These are phyloP conservation scores for Dendrocincla tyrannina DNA, from an alignment of 2,797 vertebrate species.

Conservation along the genomic window DNA sequence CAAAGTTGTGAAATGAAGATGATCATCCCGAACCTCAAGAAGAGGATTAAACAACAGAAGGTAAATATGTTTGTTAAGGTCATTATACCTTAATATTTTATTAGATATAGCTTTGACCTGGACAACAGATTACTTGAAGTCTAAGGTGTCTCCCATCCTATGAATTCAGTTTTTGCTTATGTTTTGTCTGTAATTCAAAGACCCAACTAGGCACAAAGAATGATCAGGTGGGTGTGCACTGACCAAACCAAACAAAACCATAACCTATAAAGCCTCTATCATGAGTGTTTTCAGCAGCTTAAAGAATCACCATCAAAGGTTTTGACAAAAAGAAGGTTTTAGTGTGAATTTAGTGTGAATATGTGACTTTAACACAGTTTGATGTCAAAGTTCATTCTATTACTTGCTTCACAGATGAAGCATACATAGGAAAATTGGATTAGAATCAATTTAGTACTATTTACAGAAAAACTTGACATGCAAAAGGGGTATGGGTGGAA, in stretches of 20 bases:
- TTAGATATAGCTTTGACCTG: not conserved
- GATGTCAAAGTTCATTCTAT: not conserved
- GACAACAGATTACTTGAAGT: not conserved
- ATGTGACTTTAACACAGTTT: not conserved
- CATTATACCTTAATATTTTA: not conserved
- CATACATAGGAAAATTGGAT: not conserved
- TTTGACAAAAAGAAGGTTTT: not conserved
- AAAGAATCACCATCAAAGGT: not conserved
- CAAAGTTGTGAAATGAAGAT: not conserved
- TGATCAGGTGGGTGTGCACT: fast-evolving
- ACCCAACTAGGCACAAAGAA: not conserved
- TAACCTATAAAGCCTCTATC: not conserved
- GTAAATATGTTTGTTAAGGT: not conserved
- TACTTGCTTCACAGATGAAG: not conserved
- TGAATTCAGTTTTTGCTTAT: not conserved
- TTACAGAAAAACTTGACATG: not conserved
- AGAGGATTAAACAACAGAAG: not conserved
- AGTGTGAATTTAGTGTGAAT: not conserved
- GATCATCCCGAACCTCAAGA: not conserved
- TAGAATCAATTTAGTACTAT: not conserved
- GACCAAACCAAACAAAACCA: not conserved
- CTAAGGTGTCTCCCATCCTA: not conserved
- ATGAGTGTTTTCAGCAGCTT: not conserved
- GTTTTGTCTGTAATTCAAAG: not conserved
- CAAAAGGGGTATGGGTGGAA: not conserved